Evolutionary conservation across 2,113 vertebrate genomes (phyloP), one percentile per base, ranked within the genome.

Genomic region (Halichoeres trimaculatus): DNA sequence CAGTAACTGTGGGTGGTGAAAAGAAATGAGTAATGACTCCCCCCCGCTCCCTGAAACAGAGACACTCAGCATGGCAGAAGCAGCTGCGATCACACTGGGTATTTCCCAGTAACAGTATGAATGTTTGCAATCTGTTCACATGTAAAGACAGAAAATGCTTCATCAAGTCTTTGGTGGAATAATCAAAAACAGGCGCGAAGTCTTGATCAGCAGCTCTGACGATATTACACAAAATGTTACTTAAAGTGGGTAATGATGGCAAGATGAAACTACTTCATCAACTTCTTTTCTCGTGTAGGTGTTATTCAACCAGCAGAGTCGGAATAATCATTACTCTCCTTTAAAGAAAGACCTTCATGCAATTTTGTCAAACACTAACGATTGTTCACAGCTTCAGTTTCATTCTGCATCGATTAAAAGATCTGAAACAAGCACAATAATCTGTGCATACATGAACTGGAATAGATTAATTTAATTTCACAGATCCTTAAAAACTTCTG

Each of bases 21-120:
- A 65, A 67, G 67, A 71, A 80, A 70, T 20, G 41, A 75, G 41
- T 69, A 75, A 62, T 55, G 53, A 71, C 72, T 83, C 79, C 51
- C 41, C 41, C 52, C 7, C 43, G 17, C 17, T 75, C 59, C 62
- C 61, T 76, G 8, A 26, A 12, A 47, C 19, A 10, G 71, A 68
- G 66, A 75, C 26, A 23, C 62, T 80, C 56, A 9, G 77, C 20
- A 8, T 20, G 14, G 66, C 70, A 78, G 43, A 51, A 75, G 67
- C 58, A 64, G 62, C 75, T 76, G 80, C 11, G 2, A 59, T 64
- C 73, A 74, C 52, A 60, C 36, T 16, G 26, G 65, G 60, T 38
- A 24, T 26, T 61, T 71, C 36, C 65, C 45, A 62, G 10, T 22
- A 47, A 65, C 40, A 6, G 36, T 48, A 17, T 48, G 17, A 9